Evolutionary conservation across 1,140 invertebrate species (phyloP).

Genomic region (Heliconius hermathena): DNA sequence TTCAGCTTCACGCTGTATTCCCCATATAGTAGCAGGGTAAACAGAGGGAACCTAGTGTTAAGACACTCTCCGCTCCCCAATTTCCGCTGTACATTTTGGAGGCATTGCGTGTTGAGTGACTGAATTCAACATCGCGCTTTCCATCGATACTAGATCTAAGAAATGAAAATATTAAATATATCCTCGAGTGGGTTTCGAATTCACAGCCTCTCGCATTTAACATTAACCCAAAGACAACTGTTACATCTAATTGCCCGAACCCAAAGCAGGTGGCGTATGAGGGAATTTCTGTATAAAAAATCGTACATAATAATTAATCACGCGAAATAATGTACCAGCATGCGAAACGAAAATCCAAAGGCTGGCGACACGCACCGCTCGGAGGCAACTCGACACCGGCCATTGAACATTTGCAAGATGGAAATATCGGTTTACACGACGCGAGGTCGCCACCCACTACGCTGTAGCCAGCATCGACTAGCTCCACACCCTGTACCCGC

Average conservation of each 20-base stretch:
- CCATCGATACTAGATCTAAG: too few species aligned
- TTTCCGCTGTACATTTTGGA: too few species aligned
- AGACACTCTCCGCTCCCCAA: too few species aligned
- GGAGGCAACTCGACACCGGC: slow-evolving; percentile 68
- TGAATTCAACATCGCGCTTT: too few species aligned
- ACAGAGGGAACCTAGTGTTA: too few species aligned
- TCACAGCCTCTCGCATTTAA: background rate
- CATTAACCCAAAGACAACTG: background rate
- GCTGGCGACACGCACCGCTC: slow-evolving; percentile 57
- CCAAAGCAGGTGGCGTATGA: slow-evolving; percentile 72
- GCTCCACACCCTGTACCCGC: slow-evolving; percentile 43
- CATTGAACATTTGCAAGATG: slow-evolving; percentile 79
- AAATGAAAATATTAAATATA: too few species aligned
- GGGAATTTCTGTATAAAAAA: slow-evolving; percentile 52
- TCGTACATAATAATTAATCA: slow-evolving; percentile 76
- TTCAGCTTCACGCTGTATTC: too few species aligned
- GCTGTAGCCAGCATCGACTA: slow-evolving; percentile 52
- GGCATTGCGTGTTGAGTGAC: too few species aligned
- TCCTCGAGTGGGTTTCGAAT: too few species aligned
- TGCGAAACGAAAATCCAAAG: slow-evolving; percentile 78
- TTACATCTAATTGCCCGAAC: slow-evolving; percentile 62
- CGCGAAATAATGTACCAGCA: slow-evolving; percentile 80
- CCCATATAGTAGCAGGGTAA: too few species aligned
- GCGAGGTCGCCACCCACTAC: slow-evolving; percentile 73
- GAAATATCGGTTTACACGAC: slow-evolving; percentile 77